Percentiles rank a stretch among this genome's conserved stretches.
Evolutionary conservation across 2,797 vertebrate species (phyloP).

Genomic region (Numenius phaeopus): DNA sequence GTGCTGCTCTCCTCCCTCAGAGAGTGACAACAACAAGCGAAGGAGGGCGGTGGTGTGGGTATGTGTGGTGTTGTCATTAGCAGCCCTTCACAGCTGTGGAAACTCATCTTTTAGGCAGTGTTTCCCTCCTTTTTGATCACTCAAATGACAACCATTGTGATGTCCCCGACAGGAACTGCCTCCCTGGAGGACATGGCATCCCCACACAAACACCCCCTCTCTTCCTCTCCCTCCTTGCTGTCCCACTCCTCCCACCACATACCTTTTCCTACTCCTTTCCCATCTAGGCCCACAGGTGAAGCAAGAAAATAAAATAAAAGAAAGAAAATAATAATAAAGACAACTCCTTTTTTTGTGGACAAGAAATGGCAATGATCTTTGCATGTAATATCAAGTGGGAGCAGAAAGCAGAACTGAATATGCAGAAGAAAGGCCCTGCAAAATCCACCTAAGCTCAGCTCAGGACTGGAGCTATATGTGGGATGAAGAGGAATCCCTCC

Average conservation of each 20-base stretch:
- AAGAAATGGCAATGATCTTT: slow-evolving; percentile 30
- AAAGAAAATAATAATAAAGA: background rate
- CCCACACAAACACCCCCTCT: background rate
- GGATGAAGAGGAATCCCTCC: background rate
- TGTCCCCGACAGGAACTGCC: slow-evolving; percentile 81
- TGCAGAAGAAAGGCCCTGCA: background rate
- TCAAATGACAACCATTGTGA: slow-evolving; percentile 82
- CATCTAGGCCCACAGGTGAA: slow-evolving; percentile 63
- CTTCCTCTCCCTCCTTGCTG: background rate
- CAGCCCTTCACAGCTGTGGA: slow-evolving; percentile 50
- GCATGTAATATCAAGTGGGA: slow-evolving; percentile 1
- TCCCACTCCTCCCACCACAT: background rate
- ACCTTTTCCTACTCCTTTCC: slow-evolving; percentile 25
- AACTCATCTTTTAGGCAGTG: background rate
- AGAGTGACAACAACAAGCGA: background rate
- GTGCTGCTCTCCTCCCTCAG: background rate
- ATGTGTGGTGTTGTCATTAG: background rate
- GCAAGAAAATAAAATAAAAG: slow-evolving; percentile 60
- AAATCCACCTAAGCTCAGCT: background rate
- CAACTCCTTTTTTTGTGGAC: background rate
- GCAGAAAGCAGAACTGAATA: slow-evolving; percentile 61
- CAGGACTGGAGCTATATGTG: background rate
- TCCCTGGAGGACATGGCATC: slow-evolving; percentile 62
- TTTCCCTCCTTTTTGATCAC: slow-evolving; percentile 79
- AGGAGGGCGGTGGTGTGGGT: background rate